A percentile compares a stretch with the other conserved stretches of the same genome.
These are phyloP conservation scores for Euphysa ruthae DNA, from an alignment of 30 jellyfish, hydroid and myxozoan genomes.

Conservation along the genomic window DNA sequence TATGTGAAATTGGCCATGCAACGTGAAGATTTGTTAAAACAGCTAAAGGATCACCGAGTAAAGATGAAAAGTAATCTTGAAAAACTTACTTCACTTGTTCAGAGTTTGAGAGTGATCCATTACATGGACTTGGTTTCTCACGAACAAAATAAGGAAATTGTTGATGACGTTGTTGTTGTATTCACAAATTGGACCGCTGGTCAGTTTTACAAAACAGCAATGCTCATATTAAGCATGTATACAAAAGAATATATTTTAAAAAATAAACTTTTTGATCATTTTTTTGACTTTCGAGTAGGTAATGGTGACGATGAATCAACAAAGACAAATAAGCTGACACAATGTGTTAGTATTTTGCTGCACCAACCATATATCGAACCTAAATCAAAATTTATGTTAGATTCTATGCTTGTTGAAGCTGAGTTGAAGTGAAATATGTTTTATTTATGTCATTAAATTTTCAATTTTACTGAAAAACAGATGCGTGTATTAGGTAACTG, in stretches of 20 bases:
- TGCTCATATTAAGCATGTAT: slow-evolving; percentile 33
- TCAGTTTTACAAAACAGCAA: slow-evolving; percentile 26
- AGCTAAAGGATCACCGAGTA: slow-evolving; percentile 29
- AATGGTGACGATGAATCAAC: neutral
- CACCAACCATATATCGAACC: slow-evolving; percentile 79
- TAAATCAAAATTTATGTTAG: slow-evolving; percentile 19
- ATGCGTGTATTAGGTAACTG: too few species aligned
- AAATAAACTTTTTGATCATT: slow-evolving; percentile 20
- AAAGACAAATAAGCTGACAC: slow-evolving; percentile 9
- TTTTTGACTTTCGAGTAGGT: slow-evolving; percentile 13
- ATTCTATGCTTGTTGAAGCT: slow-evolving; percentile 70
- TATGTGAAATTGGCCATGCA: slow-evolving; percentile 28
- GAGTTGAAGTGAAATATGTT: slow-evolving; percentile 38
- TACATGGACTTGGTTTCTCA: slow-evolving; percentile 21
- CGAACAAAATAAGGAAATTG: neutral
- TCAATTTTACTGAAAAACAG: too few species aligned
- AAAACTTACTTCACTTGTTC: slow-evolving; percentile 29
- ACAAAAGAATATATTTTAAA: slow-evolving; percentile 60
- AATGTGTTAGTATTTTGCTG: slow-evolving; percentile 55
- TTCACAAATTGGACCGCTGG: slow-evolving; percentile 48
- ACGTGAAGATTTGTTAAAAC: slow-evolving; percentile 64
- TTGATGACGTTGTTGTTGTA: neutral
- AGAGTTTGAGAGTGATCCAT: slow-evolving; percentile 44
- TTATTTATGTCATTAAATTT: too few species aligned
- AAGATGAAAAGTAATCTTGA: slow-evolving; percentile 12